phyloP scores from a whole-genome alignment of 2,797 vertebrate species.

The Characodon lateralis region DNA sequence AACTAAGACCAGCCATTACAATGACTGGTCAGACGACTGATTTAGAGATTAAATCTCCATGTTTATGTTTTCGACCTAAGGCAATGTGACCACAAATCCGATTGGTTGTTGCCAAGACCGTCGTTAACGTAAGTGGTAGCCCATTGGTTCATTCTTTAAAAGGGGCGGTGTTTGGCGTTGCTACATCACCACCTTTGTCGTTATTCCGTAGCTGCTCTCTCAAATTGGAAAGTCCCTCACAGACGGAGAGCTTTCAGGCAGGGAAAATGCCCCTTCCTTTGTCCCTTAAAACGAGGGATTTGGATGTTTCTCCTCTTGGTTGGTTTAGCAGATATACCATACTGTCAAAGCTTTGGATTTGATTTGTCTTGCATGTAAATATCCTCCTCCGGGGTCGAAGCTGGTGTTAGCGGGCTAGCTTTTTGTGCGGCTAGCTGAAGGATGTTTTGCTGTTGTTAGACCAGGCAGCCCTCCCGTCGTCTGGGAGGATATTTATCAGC shows the following conservation, averaged over 20 bases:
- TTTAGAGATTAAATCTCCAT: constrained; percentile 33
- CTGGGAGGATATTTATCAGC: constrained; percentile 57
- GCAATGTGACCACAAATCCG: constrained; percentile 44
- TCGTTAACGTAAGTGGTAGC: constrained; percentile 12
- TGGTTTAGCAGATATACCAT: neutral
- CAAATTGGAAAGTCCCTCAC: constrained; percentile 72
- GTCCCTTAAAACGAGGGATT: constrained; percentile 16
- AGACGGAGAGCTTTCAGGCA: constrained; percentile 28
- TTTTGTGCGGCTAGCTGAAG: constrained; percentile 79
- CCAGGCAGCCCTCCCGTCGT: constrained; percentile 60
- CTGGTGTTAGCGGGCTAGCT: constrained; percentile 71
- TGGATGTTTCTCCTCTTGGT: neutral
- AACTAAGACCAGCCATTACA: constrained; percentile 1
- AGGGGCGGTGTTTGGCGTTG: constrained; percentile 59
- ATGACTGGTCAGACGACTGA: neutral
- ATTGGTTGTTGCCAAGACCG: constrained; percentile 53
- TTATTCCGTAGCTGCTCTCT: constrained; percentile 64
- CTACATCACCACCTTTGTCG: constrained; percentile 67
- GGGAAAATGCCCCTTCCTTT: constrained; percentile 20
- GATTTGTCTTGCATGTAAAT: neutral
- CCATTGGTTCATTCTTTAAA: constrained; percentile 48
- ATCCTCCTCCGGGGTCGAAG: constrained; percentile 44
- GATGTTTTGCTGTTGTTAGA: constrained; percentile 81
- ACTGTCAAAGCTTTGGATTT: neutral
- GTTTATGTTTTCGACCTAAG: constrained; percentile 67